Conservation (phyloP, 2,888 invertebrate genomes). For the Ferrisia virgata region DNA sequence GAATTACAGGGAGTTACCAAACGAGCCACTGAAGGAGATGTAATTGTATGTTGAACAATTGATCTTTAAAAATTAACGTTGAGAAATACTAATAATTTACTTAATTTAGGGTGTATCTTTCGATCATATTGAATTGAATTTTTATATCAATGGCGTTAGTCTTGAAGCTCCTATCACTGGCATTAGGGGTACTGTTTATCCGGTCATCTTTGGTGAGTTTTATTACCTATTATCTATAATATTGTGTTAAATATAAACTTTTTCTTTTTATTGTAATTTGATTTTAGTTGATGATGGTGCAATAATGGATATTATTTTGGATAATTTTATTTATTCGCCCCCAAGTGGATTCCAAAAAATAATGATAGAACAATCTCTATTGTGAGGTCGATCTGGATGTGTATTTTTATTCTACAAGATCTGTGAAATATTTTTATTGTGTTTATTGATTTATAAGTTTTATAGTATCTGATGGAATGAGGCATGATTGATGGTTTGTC, state of each 20-base stretch:
- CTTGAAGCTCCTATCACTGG: conserved; percentile 81
- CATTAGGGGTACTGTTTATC: conserved; percentile 86
- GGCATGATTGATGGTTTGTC: neutral
- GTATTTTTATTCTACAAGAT: neutral
- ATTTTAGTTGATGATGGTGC: conserved; percentile 94
- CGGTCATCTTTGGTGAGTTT: conserved; percentile 82
- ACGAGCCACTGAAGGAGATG: conserved; percentile 73
- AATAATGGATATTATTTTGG: conserved; percentile 90
- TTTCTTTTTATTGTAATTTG: conserved; percentile 6
- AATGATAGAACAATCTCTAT: conserved; percentile 92
- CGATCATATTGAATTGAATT: conserved; percentile 93
- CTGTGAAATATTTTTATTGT: neutral
- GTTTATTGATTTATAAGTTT: neutral
- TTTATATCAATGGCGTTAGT: conserved; percentile 87
- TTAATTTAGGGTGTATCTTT: conserved; percentile 77
- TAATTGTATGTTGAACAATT: conserved; percentile 61
- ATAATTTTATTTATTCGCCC: conserved; percentile 79
- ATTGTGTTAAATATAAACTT: too few species aligned
- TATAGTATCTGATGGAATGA: neutral
- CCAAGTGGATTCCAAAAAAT: conserved; percentile 90
- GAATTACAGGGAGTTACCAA: conserved; percentile 65
- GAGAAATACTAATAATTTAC: neutral
- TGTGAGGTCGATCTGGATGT: conserved; percentile 60
- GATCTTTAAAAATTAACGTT: neutral
- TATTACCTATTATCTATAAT: neutral